These are phyloP conservation scores for Planococcus citri DNA, from an alignment of 1,140 invertebrate genomes.

Conservation along the genomic window DNA sequence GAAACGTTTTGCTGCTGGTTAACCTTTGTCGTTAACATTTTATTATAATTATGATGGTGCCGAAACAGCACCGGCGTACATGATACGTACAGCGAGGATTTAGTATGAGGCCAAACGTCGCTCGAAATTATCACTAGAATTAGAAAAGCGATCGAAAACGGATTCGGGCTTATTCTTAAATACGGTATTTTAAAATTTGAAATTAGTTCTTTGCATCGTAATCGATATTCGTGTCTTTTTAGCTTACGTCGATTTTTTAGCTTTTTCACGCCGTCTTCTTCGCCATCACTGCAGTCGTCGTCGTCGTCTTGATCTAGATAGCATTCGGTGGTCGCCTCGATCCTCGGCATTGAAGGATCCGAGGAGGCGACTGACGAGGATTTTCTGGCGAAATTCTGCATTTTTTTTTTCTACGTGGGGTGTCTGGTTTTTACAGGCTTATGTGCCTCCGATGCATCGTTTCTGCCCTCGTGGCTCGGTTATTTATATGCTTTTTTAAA, in stretches of 20 bases:
- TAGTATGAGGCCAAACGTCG: conserved; percentile 7
- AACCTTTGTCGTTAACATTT: conserved; percentile 3
- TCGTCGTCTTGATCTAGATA: not conserved
- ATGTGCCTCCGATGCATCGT: no score
- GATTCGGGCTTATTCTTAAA: not conserved
- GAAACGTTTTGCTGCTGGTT: not conserved
- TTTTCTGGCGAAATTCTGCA: no score
- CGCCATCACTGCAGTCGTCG: not conserved
- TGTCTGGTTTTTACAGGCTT: no score
- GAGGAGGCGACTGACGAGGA: no score
- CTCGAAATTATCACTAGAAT: not conserved
- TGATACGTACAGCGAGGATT: not conserved
- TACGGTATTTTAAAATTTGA: conserved; percentile 8
- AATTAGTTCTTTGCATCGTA: not conserved
- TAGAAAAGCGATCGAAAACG: not conserved
- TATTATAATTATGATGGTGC: not conserved
- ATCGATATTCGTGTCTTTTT: not conserved
- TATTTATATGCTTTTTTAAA: no score
- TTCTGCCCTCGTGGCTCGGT: no score
- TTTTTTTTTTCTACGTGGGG: no score
- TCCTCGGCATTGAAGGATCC: no score
- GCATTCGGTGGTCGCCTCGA: no score
- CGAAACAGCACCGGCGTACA: not conserved
- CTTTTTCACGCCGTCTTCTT: not conserved
- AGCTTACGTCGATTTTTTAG: not conserved